Evolutionary conservation across 35 echinoderm and acorn worm species (phyloP).

Genomic region (Strongylocentrotus purpuratus): DNA sequence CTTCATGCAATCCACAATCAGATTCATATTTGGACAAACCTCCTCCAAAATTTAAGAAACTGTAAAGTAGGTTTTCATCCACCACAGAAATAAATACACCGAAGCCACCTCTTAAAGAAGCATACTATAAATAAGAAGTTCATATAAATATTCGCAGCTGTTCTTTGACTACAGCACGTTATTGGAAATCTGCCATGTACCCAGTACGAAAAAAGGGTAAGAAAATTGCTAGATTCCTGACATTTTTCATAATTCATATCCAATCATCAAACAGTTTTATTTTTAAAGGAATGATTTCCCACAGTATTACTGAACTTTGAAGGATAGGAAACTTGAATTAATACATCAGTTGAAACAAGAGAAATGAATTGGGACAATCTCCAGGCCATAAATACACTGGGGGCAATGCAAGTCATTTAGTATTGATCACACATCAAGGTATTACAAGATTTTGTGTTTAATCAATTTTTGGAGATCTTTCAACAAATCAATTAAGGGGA

Average conservation of each 20-base stretch:
- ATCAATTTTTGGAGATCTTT: conserved; percentile 14
- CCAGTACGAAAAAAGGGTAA: too few species aligned
- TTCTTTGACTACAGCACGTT: too few species aligned
- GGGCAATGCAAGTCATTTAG: neutral
- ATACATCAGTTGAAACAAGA: neutral
- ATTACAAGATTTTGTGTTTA: neutral
- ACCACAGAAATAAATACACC: too few species aligned
- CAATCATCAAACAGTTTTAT: neutral
- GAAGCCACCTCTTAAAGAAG: too few species aligned
- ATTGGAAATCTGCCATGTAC: too few species aligned
- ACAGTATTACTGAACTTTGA: neutral
- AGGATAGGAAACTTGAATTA: neutral
- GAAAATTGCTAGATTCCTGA: too few species aligned
- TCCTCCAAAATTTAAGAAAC: too few species aligned
- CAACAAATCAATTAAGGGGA: neutral
- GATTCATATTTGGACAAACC: too few species aligned
- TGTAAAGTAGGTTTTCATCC: too few species aligned
- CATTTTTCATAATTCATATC: neutral
- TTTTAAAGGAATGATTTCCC: neutral
- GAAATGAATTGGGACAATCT: neutral
- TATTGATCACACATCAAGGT: neutral
- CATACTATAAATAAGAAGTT: too few species aligned
- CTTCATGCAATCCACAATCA: too few species aligned
- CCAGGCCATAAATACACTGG: neutral
- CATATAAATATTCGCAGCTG: too few species aligned